These are phyloP conservation scores for Greenwoodochromis staneri DNA, from an alignment of 2,113 vertebrate genomes.

Conservation along the genomic window DNA sequence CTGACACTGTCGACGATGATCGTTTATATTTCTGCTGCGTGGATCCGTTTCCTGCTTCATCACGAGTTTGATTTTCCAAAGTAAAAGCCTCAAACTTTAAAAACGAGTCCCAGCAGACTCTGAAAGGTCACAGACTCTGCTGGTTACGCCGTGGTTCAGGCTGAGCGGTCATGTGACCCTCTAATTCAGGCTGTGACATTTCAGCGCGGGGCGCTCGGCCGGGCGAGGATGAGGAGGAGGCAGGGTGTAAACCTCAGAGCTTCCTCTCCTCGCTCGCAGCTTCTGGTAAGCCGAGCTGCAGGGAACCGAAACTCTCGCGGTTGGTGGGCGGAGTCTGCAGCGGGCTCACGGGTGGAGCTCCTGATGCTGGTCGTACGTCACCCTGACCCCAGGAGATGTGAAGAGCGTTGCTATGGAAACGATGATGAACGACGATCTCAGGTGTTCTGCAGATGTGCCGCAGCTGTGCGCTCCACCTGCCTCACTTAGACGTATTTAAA, in stretches of 20 bases:
- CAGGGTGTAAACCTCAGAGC: not conserved
- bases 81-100: not conserved
- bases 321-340: not conserved
- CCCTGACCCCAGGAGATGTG: not conserved
- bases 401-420: not conserved
- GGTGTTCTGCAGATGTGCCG: not conserved
- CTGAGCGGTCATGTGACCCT: not conserved
- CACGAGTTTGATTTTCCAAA: not conserved
- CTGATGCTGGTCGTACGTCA: not conserved
- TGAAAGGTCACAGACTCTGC: not conserved
- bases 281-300: not conserved
- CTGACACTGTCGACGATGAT: fast-evolving
- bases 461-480: not conserved
- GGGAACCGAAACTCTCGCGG: fast-evolving
- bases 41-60: not conserved
- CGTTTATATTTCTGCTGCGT: not conserved
- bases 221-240: not conserved
- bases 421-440: fast-evolving
- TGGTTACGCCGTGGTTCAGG: not conserved
- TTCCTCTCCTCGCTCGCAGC: not conserved
- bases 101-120: not conserved
- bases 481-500: not conserved
- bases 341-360: fast-evolving
- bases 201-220: fast-evolving
- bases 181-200: not conserved